Conservation (phyloP, 2,113 vertebrate species). For the Gambusia holbrooki region DNA sequence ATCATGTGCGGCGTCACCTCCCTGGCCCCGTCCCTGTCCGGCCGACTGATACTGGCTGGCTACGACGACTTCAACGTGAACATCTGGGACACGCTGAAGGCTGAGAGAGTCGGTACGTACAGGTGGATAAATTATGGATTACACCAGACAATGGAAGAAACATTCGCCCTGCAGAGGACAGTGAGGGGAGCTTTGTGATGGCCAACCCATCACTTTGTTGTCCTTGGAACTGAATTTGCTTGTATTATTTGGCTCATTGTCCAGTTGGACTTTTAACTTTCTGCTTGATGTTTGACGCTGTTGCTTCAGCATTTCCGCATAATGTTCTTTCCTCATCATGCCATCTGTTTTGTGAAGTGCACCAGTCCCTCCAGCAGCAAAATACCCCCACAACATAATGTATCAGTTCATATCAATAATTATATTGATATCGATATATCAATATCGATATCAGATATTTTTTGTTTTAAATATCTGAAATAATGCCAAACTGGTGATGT, state of each 20-base stretch:
- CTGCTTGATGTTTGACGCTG: not conserved
- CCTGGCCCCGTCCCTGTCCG: constrained; percentile 90
- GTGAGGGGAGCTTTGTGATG: not conserved
- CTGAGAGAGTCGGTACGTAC: constrained; percentile 87
- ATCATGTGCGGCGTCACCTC: constrained; percentile 97
- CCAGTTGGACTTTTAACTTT: too few relatives aligned
- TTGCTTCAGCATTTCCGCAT: not conserved
- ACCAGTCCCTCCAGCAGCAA: not conserved
- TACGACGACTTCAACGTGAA: constrained; percentile 98
- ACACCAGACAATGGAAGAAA: not conserved
- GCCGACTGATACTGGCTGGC: constrained; percentile 91
- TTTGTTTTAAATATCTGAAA: too few relatives aligned
- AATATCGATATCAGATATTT: too few relatives aligned
- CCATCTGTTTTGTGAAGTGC: too few relatives aligned
- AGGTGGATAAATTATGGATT: not conserved
- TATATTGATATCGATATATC: too few relatives aligned
- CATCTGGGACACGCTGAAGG: constrained; percentile 92
- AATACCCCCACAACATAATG: not conserved
- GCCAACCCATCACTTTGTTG: too few relatives aligned
- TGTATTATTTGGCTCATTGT: too few relatives aligned
- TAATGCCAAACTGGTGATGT: too few relatives aligned
- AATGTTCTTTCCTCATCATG: not conserved
- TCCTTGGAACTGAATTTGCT: too few relatives aligned
- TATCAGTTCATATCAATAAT: too few relatives aligned
- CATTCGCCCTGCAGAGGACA: not conserved